A percentile compares a stretch with the other conserved stretches of the same genome.
phyloP scores from a whole-genome alignment of 2,797 vertebrate genomes.

The Pristis pectinata region DNA sequence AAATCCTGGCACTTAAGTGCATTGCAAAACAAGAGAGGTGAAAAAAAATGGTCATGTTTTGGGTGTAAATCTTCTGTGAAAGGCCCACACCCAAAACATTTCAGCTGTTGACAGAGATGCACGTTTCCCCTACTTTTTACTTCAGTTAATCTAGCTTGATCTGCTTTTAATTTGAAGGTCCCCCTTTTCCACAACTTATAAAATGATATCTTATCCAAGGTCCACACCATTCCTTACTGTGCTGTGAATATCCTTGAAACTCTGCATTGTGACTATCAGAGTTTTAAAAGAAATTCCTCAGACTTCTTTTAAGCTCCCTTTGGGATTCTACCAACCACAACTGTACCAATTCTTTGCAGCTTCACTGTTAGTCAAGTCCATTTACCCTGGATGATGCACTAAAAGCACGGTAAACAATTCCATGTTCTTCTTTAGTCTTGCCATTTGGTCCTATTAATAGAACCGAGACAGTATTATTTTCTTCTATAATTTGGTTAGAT shows the following conservation, averaged over 20 bases:
- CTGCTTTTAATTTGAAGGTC: not conserved
- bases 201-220: not conserved
- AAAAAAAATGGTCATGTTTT: conserved; percentile 5
- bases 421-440: not conserved
- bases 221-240: not conserved
- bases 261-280: not conserved
- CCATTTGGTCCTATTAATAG: not conserved
- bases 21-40: conserved; percentile 38
- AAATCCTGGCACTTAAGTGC: conserved; percentile 44
- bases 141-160: not conserved
- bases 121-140: not conserved
- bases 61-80: not conserved
- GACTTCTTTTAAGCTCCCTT: not conserved
- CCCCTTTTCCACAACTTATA: not conserved
- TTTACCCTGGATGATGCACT: not conserved
- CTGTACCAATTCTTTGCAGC: not conserved
- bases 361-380: not conserved
- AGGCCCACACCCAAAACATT: not conserved
- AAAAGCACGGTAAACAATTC: no score
- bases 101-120: not conserved
- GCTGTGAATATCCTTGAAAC: not conserved
- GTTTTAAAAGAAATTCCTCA: not conserved
- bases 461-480: not conserved
- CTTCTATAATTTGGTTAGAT: not conserved
- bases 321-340: not conserved